Conservation (phyloP, 2,797 vertebrate species). For the Chiloscyllium punctatum region DNA sequence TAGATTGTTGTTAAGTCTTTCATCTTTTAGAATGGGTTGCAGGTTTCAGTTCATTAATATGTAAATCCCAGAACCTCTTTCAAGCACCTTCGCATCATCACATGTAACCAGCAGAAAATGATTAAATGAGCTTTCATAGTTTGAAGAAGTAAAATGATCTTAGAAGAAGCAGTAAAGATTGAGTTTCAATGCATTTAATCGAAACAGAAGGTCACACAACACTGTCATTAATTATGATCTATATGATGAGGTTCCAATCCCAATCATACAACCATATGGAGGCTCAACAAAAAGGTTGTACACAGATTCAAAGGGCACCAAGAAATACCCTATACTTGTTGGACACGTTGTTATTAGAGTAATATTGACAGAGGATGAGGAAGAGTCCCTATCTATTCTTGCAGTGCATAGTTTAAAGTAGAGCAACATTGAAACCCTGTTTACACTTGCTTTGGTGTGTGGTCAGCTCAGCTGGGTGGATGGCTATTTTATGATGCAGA, state of each 20-base stretch:
- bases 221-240: background rate
- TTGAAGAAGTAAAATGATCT: background rate
- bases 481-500: too few species aligned
- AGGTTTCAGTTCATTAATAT: too few species aligned
- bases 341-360: background rate
- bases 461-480: too few species aligned
- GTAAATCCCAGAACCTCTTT: too few species aligned
- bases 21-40: too few species aligned
- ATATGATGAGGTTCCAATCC: background rate
- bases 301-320: background rate
- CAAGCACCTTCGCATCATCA: too few species aligned
- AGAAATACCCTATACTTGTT: background rate
- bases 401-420: background rate
- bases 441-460: too few species aligned
- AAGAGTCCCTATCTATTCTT: background rate
- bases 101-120: background rate
- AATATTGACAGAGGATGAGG: background rate
- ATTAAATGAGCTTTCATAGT: background rate
- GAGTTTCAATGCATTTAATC: background rate
- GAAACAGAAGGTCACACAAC: background rate
- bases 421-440: background rate
- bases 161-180: background rate
- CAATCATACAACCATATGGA: background rate
- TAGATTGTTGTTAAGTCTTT: too few species aligned
- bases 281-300: background rate